A percentile compares a stretch with the other conserved stretches of the same genome.
These are phyloP conservation scores for Litocranius walleri DNA, from an alignment of 2,113 vertebrate genomes.

Conservation along the genomic window DNA sequence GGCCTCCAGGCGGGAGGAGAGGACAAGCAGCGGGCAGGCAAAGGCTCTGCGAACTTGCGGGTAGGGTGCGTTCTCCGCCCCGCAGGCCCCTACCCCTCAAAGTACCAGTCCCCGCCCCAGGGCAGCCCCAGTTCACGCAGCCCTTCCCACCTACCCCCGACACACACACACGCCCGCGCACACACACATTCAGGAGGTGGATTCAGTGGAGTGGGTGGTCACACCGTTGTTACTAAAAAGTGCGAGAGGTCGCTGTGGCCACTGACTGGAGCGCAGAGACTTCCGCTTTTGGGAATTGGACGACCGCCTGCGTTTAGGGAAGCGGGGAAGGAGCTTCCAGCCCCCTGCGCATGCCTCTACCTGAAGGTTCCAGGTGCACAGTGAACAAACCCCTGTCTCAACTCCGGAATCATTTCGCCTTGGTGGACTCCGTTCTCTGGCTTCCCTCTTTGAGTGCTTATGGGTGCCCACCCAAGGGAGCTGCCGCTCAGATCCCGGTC, in stretches of 20 bases:
- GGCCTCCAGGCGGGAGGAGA: not conserved
- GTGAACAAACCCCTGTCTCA: not conserved
- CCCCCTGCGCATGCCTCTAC: not conserved
- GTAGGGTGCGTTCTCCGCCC: not conserved
- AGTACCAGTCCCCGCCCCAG: not conserved
- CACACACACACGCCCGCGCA: not conserved
- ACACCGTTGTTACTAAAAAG: not conserved
- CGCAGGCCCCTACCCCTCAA: not conserved
- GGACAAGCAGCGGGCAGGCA: not conserved
- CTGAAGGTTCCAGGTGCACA: not conserved
- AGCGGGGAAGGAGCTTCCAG: not conserved
- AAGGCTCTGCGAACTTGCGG: not conserved
- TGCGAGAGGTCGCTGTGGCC: not conserved
- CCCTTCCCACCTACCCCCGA: not conserved
- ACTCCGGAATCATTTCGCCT: not conserved
- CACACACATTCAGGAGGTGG: not conserved
- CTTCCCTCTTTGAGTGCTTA: not conserved
- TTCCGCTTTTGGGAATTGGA: not conserved
- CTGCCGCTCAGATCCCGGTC: not conserved
- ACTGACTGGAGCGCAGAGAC: not conserved
- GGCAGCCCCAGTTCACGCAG: not conserved
- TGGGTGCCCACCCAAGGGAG: not conserved
- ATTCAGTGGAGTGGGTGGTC: not conserved
- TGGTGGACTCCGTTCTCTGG: not conserved
- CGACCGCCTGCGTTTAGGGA: not conserved